phyloP scores from a whole-genome alignment of 2,888 invertebrate genomes.

The Cheilosia vernalis region DNA sequence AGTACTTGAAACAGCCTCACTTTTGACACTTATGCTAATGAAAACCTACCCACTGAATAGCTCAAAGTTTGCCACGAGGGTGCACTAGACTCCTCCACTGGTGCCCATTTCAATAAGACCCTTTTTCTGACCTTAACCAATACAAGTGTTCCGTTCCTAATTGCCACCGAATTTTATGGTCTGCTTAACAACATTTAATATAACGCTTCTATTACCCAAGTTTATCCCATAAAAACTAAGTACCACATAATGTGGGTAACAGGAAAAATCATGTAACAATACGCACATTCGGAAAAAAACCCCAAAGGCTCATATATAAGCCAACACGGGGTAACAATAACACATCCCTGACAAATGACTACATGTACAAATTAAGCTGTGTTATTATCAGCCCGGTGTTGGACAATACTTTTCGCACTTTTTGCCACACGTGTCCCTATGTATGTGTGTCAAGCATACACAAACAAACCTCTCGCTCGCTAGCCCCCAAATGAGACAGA shows the following conservation, averaged over 20 bases:
- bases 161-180: constrained; percentile 35
- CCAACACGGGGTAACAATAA: constrained; percentile 16
- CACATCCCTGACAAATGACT: constrained; percentile 31
- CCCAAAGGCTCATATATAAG: constrained; percentile 1
- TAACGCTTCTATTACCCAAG: constrained; percentile 44
- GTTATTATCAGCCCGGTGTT: constrained; percentile 13
- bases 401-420: constrained; percentile 1
- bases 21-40: too few species aligned
- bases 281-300: background rate
- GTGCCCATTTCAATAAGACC: background rate
- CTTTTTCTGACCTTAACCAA: background rate
- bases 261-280: background rate
- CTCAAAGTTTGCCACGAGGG: too few species aligned
- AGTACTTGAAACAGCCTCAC: too few species aligned
- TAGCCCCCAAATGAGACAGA: constrained; percentile 24
- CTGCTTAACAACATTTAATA: constrained; percentile 44
- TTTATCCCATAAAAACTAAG: constrained; percentile 21
- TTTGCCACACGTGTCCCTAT: background rate
- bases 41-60: too few species aligned
- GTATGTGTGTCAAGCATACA: background rate
- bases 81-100: background rate
- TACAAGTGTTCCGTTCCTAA: background rate
- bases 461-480: background rate
- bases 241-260: constrained; percentile 27
- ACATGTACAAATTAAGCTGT: constrained; percentile 25